Evolutionary conservation across 2,888 invertebrate genomes (phyloP), one percentile per base, ranked within the genome.

Genomic region (Lepidochrysops patricia): DNA sequence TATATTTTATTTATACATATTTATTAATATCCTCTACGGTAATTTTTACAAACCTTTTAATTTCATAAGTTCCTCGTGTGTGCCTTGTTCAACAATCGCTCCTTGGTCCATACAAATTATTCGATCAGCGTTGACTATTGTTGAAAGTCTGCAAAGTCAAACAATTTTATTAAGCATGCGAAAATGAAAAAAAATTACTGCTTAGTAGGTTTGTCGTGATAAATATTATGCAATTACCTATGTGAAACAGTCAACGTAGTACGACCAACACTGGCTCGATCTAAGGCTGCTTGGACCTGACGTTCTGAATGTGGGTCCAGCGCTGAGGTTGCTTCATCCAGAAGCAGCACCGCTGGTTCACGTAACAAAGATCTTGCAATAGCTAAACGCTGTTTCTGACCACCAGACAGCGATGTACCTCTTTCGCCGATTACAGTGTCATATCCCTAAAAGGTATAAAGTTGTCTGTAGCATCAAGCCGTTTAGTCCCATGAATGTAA

Each of bases 241-340:
- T 95, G 94, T 0, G 94, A 94, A 0, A 95, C 94, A 52, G 93
- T 92, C 23, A 95, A 79, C 2, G 94, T 95, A 25, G 94, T 95
- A 57, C 94, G 84, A n/a, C 94, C 94, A 62, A 90, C 80, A 65
- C 93, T 92, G 2, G 94, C 94, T 58, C 90, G 85, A 72, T 95
- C 94, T 49, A 95, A 80, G 0, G 96, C 96, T 27, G 92, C 92
- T 77, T 96, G 96, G 1, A 97, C 96, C 52, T 91, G 92, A 0
- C 92, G 90, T 75, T 96, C 97, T 56, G 95, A 95, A 69, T 94
- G 93, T 26, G 94, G 92, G 79, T 96, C 96, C 54, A 96, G 84
- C 0, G 96, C 96, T 0, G 96, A 96, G 0, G 96, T 96, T 0
- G 96, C 96, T 77, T 96, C 96, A 72, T 96, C 96, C 61, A 95